Percentiles rank a stretch among this genome's conserved stretches.
These are phyloP conservation scores for Dicyrtoma fusca DNA, from an alignment of 2,888 invertebrate species.

Conservation along the genomic window DNA sequence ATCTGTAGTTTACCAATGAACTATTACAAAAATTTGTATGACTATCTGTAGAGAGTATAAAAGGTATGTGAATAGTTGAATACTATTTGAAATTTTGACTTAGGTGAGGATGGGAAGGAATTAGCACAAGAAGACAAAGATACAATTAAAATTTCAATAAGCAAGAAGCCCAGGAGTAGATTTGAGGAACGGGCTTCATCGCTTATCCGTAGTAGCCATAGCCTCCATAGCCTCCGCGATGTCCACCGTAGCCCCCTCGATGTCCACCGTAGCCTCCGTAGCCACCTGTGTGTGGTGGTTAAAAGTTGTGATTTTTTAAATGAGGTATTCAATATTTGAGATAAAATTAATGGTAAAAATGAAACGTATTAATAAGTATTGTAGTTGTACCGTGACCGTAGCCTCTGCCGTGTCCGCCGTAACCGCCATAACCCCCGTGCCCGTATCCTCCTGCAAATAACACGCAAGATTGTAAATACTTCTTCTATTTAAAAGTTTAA, in stretches of 20 bases:
- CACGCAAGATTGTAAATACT: too few species aligned
- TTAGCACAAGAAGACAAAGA: too few species aligned
- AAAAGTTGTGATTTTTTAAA: background rate
- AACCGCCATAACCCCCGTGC: constrained; percentile 14
- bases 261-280: constrained; percentile 19
- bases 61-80: too few species aligned
- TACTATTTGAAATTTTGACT: background rate
- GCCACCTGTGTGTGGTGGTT: constrained; percentile 5
- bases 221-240: constrained; percentile 20
- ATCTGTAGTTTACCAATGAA: too few species aligned
- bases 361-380: too few species aligned
- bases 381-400: background rate
- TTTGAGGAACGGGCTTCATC: background rate
- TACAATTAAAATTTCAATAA: too few species aligned
- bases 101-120: background rate
- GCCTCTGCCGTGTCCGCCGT: constrained; percentile 8
- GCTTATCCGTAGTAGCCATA: constrained; percentile 21
- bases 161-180: too few species aligned
- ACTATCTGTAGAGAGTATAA: too few species aligned
- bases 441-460: background rate
- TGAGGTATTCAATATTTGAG: background rate
- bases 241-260: background rate
- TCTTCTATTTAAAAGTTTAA: too few species aligned
- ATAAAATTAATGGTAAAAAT: background rate
- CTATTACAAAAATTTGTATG: too few species aligned